Evolutionary conservation across 2,888 invertebrate genomes (phyloP), one percentile per base, ranked within the genome.

Genomic region (Cosmia pyralina): DNA sequence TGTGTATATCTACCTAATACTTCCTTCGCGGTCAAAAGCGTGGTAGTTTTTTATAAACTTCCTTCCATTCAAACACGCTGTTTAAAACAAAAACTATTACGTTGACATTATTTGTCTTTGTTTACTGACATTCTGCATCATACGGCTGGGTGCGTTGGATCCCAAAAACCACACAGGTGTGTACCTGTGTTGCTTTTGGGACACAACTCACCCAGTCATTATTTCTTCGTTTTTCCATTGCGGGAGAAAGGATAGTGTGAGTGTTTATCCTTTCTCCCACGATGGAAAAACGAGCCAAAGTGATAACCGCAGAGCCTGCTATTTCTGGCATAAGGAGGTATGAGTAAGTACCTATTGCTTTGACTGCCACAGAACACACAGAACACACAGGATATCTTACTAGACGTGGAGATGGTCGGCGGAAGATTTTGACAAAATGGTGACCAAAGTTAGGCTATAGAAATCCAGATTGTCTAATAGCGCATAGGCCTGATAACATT

Each of bases 1-100:
- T 19, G 17, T 19, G 11, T 34, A 46, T 46, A 46, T 4, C n/a
- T 15, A 60, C 22, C 19, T 38, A 22, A 15, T 15, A 55, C n/a
- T 75, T 72, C 63, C 19, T 55, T 10, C 13, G 2, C 5, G 4
- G 15, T 46, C 46, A 41, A 63, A 48, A 75, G 10, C 41, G 7
- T n/a, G 22, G 22, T 19, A 57, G 41, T 75, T 57, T 64, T 75
- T 0, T 46, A 13, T 55, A 53, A 55, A 75, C 38, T 38, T 74
- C 38, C 46, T 38, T 17, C 19, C 22, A 53, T 60, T 73, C 34
- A 60, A 44, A 13, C 22, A 52, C 5, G 19, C 44, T 38, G 74
- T 73, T 46, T 34, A 46, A 15, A 28, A 55, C 44, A 55, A 55
- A 34, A 73, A 44, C 22, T 22, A 73, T 34, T 34, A 34, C 13